phyloP scores from a whole-genome alignment of 2,888 invertebrate species.

The Orchestes rusci region DNA sequence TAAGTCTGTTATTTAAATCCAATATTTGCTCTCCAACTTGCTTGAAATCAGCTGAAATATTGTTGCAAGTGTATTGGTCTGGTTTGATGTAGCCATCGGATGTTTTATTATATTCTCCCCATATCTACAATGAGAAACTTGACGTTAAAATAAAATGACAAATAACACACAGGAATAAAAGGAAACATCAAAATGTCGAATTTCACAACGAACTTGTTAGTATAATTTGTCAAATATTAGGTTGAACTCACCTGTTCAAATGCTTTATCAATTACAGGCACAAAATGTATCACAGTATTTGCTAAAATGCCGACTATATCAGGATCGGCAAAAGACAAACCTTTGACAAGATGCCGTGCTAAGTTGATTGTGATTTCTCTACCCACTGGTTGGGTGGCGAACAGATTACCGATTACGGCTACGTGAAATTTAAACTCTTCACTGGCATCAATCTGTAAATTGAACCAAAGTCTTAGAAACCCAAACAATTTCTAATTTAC shows the following conservation, averaged over 20 bases:
- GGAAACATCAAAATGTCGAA: too few relatives aligned
- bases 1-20: conserved; percentile 40
- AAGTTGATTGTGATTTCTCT: conserved; percentile 78
- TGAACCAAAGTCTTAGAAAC: neutral
- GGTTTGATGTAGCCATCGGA: conserved; percentile 32
- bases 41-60: conserved; percentile 43
- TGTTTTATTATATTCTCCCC: conserved; percentile 43
- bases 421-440: conserved; percentile 79
- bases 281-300: conserved; percentile 69
- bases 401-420: conserved; percentile 76
- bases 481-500: conserved; percentile 45
- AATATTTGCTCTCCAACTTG: conserved; percentile 65
- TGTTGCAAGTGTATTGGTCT: conserved; percentile 37
- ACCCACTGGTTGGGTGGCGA: conserved; percentile 73
- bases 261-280: conserved; percentile 61
- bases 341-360: conserved; percentile 71
- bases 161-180: too few relatives aligned
- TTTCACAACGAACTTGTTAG: too few relatives aligned
- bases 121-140: conserved; percentile 29
- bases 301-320: conserved; percentile 57
- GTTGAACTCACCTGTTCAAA: conserved; percentile 41
- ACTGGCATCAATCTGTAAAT: conserved; percentile 60
- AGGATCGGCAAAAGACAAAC: conserved; percentile 58
- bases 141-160: too few relatives aligned
- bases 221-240: neutral